phyloP scores from a whole-genome alignment of 2,113 vertebrate species.

The Elgaria multicarinata region DNA sequence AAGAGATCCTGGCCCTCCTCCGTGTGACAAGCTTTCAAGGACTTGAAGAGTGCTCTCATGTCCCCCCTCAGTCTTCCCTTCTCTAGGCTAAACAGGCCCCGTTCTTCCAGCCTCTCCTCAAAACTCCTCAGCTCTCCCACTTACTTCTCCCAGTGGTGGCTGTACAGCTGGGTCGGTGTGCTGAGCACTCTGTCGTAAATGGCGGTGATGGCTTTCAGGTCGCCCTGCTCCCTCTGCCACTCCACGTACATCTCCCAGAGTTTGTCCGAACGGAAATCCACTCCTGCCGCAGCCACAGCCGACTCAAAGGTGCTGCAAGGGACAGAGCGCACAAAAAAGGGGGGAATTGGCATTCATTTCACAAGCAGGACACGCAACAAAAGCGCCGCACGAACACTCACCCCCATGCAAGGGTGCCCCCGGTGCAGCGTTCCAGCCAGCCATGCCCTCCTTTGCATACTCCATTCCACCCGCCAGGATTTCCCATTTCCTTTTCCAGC shows the following conservation, averaged over 20 bases:
- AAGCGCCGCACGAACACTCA: not conserved
- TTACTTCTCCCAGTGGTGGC: slow-evolving; percentile 85
- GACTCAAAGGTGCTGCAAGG: slow-evolving; percentile 81
- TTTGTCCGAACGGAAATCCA: slow-evolving; percentile 87
- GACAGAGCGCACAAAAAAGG: too few relatives aligned
- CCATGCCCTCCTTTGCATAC: not conserved
- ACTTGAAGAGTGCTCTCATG: too few relatives aligned
- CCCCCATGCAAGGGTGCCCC: not conserved
- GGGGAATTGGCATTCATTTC: not conserved
- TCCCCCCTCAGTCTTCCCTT: too few relatives aligned
- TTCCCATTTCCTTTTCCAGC: not conserved
- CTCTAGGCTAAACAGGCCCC: too few relatives aligned
- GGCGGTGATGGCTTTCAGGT: slow-evolving; percentile 73
- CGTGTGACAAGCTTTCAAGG: too few relatives aligned
- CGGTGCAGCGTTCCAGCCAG: not conserved
- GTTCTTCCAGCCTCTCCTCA: too few relatives aligned
- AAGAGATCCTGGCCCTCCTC: too few relatives aligned
- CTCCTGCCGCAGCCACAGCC: slow-evolving; percentile 76
- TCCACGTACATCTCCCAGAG: slow-evolving; percentile 87
- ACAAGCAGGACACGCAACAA: not conserved
- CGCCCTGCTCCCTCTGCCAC: slow-evolving; percentile 85
- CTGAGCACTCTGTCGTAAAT: slow-evolving; percentile 80
- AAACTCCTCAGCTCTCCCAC: not conserved
- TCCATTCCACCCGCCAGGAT: not conserved
- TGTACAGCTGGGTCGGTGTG: slow-evolving; percentile 86